Base-by-base conservation (phyloP, 2,113 vertebrate genomes). In the Typhlomys cinereus region DNA sequence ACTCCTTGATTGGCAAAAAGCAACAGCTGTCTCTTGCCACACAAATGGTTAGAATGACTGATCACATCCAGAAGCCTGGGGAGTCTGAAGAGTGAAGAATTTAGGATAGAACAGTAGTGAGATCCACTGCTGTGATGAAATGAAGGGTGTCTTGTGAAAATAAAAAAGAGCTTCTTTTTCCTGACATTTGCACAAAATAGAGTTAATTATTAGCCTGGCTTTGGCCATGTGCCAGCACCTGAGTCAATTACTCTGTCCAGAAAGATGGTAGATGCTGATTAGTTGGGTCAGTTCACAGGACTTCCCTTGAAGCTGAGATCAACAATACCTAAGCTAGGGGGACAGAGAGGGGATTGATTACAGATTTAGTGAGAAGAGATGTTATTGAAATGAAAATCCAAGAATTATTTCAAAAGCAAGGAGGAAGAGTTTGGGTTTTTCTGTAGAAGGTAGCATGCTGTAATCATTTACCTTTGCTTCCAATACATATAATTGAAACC, bases 1-100 rank as follows among this genome's bases (percentile, higher is more conserved):
- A 99, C 98, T 99, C 99, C 20, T 97, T 99, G 94, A 99, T 99
- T 92, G 99, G 99, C 52, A 99, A 99, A 97, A 99, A 99, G 94
- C 99, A 99, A 87, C 99, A 99, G 98, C 99, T 99, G 71, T 98
- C 98, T 66, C 98, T 99, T 94, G 99, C 99, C 0, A 99, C 99
- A 39, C 99, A 99, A 71, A 99, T 99, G 39, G 99, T 99, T 83
- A 99, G 99, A 97, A 99, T 99, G 99, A 99, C 99, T 0, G 99
- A 99, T 66, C 99, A 99, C 94, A 99, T 99, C 97, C 98, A 99
- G 93, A 98, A 98, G 96, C 99, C 98, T 0, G 99, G 99, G 75
- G 99, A 99, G 95, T 98, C 97, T 31, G 99, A 99, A 95, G 99
- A 99, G 78, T 99, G 91, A 98, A 88, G 75, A 12, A 0, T n/a